Evolutionary conservation across 2,888 invertebrate species (phyloP), one percentile per base, ranked within the genome.

Genomic region (Anthrax anthrax): DNA sequence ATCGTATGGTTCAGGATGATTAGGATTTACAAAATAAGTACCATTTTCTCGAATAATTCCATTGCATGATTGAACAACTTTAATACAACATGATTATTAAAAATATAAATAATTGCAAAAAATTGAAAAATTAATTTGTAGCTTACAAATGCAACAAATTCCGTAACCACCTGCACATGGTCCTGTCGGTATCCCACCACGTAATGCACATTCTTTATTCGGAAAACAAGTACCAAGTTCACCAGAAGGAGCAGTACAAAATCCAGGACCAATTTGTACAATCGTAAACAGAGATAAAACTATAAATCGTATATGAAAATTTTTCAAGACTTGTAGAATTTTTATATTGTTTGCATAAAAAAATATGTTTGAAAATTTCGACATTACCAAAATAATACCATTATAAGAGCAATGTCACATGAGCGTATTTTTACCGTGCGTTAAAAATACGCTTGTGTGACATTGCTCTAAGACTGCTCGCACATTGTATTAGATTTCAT

Each of bases 11-110:
- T 73, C 73, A 0, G 90, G 90, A 65, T 86, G 87, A 50, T 84
- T 84, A 2, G 76, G 74, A 64, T 89, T 88, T 2, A 88, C 86
- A 62, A 91, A 91, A 59, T 88, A 86, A 0, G 90, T 89, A 2
- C 83, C 81, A 60, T 91, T 91, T 59, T 86, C 84, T 1, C 77
- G 72, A 0, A 84, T 80, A 0, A 78, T 75, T 43, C 81, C 81
- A 0, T 87, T 88, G 55, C 90, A 91, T 3, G 82, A 79, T 38
- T 79, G 78, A 61, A 85, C 75, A 62, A 86, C 89, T 89, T 27
- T 13, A 6, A 50, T 18, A 14, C 18, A 39, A n/a, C 37, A 18
- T 10, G 9, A 23, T 6, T 6, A 23, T 23, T 23, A 23, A 23
- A 23, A 23, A 23, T 23, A 6, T 6, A 23, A 23, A 8, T 23